Evolutionary conservation across 1,140 invertebrate genomes (phyloP).

Genomic region (Brachionus sp.): DNA sequence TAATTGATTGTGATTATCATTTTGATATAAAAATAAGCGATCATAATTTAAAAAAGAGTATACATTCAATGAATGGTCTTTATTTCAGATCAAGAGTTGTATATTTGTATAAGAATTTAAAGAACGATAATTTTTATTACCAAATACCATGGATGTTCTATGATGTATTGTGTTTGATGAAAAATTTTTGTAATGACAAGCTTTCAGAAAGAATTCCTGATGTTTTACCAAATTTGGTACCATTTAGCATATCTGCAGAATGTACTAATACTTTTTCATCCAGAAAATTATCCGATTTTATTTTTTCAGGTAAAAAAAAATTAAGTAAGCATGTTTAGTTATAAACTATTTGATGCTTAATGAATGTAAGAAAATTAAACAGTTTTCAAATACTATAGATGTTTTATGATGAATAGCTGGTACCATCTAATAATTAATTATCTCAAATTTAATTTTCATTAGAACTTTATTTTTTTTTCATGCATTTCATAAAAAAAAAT

Average conservation of each 20-base stretch:
- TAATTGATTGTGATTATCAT: neutral
- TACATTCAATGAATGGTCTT: neutral
- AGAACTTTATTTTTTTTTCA: too few relatives aligned
- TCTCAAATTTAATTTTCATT: too few relatives aligned
- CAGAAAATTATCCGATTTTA: neutral
- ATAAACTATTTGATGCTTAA: too few relatives aligned
- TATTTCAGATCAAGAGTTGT: neutral
- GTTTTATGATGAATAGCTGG: too few relatives aligned
- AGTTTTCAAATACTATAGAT: too few relatives aligned
- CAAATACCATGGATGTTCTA: constrained; percentile 35
- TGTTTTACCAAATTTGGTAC: neutral
- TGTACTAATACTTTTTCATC: neutral
- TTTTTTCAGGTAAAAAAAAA: too few relatives aligned
- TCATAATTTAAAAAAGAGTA: neutral
- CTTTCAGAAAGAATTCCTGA: neutral
- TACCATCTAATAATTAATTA: too few relatives aligned
- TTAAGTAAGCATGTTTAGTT: too few relatives aligned
- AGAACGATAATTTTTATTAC: neutral
- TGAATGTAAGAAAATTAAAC: too few relatives aligned
- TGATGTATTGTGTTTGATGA: constrained; percentile 12
- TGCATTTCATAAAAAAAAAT: too few relatives aligned
- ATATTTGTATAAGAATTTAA: neutral
- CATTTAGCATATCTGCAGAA: neutral
- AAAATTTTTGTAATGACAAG: constrained; percentile 33
- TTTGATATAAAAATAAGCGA: neutral